Base-by-base conservation (phyloP, 2,888 invertebrate genomes). In the Lottia gigantea region DNA sequence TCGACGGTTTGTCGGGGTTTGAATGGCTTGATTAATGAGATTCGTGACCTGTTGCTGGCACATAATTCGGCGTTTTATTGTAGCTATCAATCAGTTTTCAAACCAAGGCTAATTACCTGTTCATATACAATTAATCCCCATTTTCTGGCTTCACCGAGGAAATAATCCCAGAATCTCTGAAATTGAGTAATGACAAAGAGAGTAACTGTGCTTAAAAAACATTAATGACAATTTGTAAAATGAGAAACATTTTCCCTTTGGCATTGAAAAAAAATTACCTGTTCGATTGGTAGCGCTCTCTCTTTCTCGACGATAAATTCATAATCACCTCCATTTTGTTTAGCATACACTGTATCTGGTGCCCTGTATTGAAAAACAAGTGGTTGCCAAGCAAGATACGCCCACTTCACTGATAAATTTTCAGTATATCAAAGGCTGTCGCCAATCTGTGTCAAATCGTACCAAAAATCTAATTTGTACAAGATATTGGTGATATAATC, bases 71-170 rank as follows among this genome's bases (percentile, higher is more conserved):
- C n/a, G n/a, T n/a, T n/a, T n/a, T n/a, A n/a, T n/a, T n/a, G n/a
- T n/a, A n/a, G n/a, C n/a, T 31, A 31, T 31, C 6, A 2, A 31
- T 4, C 2, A 31, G 31, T 55, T 55, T 49, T 0, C 14, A 49
- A 15, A 49, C 49, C 0, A 55, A 7, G 15, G 6, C 1, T 0
- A 31, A 16, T 19, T 70, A 82, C 81, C 80, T 85, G 84, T 75
- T 84, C 83, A 69, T 83, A 84, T n/a, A 78, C 67, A 8, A 74
- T 72, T 23, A 85, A 66, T n/a, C 81, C 81, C 84, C 83, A 84
- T 65, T 77, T 66, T 40, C 71, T 80, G 0, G 80, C 77, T 11
- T 74, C 70, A 8, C 62, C 66, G 62, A 85, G 78, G 16, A 85
- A 66, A 64, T 82, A 78, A 25, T 73, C 71, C 85, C 84, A 85